Evolutionary conservation across 2,797 vertebrate genomes (phyloP).

Genomic region (Synaphobranchus kaupii): DNA sequence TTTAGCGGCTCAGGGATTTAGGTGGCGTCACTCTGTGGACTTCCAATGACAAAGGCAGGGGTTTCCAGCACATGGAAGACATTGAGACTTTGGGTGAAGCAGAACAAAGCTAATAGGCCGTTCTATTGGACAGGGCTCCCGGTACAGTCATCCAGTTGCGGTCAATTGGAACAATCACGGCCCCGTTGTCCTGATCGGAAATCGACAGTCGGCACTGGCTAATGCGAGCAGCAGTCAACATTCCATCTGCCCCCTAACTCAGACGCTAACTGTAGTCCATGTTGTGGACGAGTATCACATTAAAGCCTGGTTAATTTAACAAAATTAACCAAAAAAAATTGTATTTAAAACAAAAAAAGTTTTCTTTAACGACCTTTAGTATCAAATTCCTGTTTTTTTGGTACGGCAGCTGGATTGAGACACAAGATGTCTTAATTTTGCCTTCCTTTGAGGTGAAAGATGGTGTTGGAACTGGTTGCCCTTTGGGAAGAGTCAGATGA

Average conservation of each 20-base stretch:
- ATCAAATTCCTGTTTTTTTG: neutral
- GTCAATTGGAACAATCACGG: neutral
- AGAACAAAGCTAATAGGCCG: conserved; percentile 25
- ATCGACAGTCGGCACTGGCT: neutral
- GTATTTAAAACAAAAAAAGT: neutral
- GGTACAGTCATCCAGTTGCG: neutral
- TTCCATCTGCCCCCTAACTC: neutral
- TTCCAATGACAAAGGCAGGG: conserved; percentile 61
- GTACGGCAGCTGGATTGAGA: neutral
- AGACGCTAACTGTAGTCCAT: neutral
- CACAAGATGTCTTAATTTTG: neutral
- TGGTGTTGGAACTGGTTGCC: neutral
- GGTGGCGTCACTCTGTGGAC: conserved; percentile 56
- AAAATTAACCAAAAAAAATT: neutral
- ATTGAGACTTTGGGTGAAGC: conserved; percentile 44
- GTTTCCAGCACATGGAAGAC: conserved; percentile 48
- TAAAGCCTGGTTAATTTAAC: neutral
- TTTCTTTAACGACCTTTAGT: neutral
- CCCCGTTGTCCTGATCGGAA: neutral
- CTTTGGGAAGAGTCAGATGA: neutral
- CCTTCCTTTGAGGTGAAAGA: neutral
- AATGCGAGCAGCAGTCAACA: neutral
- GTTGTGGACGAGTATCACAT: neutral
- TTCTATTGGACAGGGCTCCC: conserved; percentile 38
- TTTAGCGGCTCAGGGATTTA: conserved; percentile 67